phyloP scores from a whole-genome alignment of 2,113 vertebrate species.

The Atrichornis clamosus region DNA sequence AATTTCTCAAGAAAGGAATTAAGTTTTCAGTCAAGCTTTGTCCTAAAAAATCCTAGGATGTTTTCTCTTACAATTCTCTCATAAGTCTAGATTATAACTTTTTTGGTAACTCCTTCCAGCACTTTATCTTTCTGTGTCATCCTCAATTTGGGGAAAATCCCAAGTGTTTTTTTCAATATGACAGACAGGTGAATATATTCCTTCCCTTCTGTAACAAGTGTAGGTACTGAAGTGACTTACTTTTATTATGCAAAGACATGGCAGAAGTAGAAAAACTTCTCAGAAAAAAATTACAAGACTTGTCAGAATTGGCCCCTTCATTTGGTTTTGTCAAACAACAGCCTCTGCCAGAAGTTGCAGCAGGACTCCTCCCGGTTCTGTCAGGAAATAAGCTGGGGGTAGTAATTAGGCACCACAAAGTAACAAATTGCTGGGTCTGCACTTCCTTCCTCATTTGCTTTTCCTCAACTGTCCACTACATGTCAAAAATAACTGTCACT shows the following conservation, averaged over 20 bases:
- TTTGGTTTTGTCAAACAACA: neutral
- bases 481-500: conserved; percentile 6
- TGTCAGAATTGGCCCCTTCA: neutral
- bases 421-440: neutral
- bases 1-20: neutral
- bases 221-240: neutral
- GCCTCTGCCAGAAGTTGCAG: neutral
- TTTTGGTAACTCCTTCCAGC: neutral
- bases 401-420: neutral
- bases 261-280: neutral
- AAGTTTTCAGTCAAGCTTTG: neutral
- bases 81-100: neutral
- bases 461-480: neutral
- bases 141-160: neutral
- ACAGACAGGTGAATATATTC: neutral
- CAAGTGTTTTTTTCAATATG: neutral
- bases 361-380: neutral
- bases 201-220: neutral
- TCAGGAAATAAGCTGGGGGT: neutral
- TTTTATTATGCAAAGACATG: neutral
- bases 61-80: neutral
- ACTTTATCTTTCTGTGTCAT: neutral
- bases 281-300: neutral
- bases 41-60: neutral
- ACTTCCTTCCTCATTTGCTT: neutral